Conservation (phyloP, 2,797 vertebrate species). For the Malurus splendens region DNA sequence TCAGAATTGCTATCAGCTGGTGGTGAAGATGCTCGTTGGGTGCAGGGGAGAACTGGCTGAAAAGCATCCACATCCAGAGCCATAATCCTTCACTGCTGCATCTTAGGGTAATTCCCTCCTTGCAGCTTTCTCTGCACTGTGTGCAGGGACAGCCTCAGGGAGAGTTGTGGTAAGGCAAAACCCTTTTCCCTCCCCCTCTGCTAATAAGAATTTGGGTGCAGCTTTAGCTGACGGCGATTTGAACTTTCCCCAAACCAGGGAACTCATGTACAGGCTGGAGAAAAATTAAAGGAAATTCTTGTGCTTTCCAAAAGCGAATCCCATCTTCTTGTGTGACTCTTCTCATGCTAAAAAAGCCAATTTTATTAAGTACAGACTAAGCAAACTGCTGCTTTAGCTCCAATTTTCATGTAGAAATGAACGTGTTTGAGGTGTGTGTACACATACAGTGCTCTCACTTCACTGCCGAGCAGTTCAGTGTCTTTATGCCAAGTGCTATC, state of each 20-base stretch:
- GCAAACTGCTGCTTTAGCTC: not conserved
- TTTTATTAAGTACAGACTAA: not conserved
- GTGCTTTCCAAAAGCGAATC: not conserved
- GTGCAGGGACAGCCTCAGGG: not conserved
- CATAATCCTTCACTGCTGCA: not conserved
- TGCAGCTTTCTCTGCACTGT: not conserved
- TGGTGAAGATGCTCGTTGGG: not conserved
- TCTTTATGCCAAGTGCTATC: not conserved
- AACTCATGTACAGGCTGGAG: not conserved
- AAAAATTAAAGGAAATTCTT: not conserved
- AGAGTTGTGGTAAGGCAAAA: not conserved
- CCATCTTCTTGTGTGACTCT: not conserved
- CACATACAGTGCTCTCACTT: not conserved
- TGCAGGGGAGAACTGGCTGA: accelerated
- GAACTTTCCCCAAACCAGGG: not conserved
- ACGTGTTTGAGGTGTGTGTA: not conserved
- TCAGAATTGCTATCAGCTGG: accelerated
- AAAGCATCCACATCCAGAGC: not conserved
- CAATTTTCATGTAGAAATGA: not conserved
- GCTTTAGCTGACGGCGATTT: not conserved
- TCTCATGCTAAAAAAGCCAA: not conserved
- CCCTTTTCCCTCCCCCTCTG: not conserved
- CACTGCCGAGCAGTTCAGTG: accelerated
- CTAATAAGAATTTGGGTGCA: not conserved
- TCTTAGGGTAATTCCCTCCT: not conserved